Evolutionary conservation across 1,140 invertebrate genomes (phyloP), one percentile per base, ranked within the genome.

Genomic region (Drosophila kurseongensis): DNA sequence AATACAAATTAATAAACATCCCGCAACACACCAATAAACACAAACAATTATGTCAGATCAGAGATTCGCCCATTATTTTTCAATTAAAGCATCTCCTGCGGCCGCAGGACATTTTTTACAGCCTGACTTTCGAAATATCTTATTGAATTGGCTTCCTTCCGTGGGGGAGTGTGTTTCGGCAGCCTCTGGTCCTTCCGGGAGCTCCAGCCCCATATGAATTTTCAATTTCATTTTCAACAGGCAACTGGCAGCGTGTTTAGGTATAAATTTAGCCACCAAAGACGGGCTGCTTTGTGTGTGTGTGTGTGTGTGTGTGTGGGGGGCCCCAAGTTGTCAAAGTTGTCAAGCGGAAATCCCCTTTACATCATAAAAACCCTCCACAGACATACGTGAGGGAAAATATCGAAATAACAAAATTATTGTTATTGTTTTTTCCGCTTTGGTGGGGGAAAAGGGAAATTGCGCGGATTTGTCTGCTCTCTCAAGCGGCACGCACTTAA

Each of bases 361-460:
- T 77, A 86, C 80, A 84, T 82, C 80, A 80, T 80, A 78, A 80
- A 84, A 77, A 75, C 73, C 51, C 66, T 71, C 66, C 71, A 65
- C 59, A 75, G 52, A 65, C 61, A 55, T 58, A 75, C 60, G 73
- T 66, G 71, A 57, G 72, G 73, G 68, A 65, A 90, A 90, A 91
- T 90, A 90, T 90, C 85, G 85, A 90, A 90, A 90, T 90, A 90
- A 90, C 85, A 90, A 90, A 90, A 90, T 90, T 90, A 90, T 90
- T 90, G 85, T 88, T 91, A 88, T 91, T 90, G 74, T 90, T 79
- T 76, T 71, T 67, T 69, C 44, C 18, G 42, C n/a, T 23, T 16
- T 18, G 41, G 44, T n/a, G 52, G 14, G 1, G 38, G 42, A 16
- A 14, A 58, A 52, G 67, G 76, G 68, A 80, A 80, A 88, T 81